phyloP scores from a whole-genome alignment of 2,797 vertebrate species.

The Heliangelus exortis region DNA sequence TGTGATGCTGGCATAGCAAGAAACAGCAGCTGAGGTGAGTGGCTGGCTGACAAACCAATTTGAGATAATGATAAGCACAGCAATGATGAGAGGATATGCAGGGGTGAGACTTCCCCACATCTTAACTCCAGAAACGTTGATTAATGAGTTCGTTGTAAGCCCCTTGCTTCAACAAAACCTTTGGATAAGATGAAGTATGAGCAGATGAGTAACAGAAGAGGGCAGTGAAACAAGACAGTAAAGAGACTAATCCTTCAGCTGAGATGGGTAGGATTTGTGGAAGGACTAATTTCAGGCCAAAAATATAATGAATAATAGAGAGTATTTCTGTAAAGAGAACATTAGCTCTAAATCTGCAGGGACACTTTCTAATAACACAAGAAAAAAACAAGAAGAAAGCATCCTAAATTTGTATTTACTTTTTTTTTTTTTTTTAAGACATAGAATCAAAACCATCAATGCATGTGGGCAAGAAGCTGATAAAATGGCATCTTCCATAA shows the following conservation, averaged over 20 bases:
- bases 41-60: slow-evolving; percentile 54
- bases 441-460: neutral
- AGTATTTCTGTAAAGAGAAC: slow-evolving; percentile 44
- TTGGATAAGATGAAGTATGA: slow-evolving; percentile 18
- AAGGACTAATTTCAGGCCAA: slow-evolving; percentile 34
- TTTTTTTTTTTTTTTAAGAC: neutral
- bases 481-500: neutral
- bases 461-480: neutral
- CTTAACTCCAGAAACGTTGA: slow-evolving; percentile 15
- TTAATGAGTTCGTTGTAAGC: slow-evolving; percentile 33
- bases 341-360: slow-evolving; percentile 45
- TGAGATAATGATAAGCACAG: slow-evolving; percentile 42
- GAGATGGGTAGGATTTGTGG: slow-evolving; percentile 1
- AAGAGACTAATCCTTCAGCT: slow-evolving; percentile 24
- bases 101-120: slow-evolving; percentile 31
- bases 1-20: slow-evolving; percentile 10
- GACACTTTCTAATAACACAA: slow-evolving; percentile 1
- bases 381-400: slow-evolving; percentile 27
- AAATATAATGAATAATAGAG: slow-evolving; percentile 34
- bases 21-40: slow-evolving; percentile 60
- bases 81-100: slow-evolving; percentile 4
- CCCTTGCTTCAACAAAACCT: slow-evolving; percentile 12
- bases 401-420: neutral
- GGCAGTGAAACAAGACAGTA: slow-evolving; percentile 48
- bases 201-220: slow-evolving; percentile 57